Conservation (phyloP, 2,113 vertebrate genomes). For the Alaudala cheleensis region DNA sequence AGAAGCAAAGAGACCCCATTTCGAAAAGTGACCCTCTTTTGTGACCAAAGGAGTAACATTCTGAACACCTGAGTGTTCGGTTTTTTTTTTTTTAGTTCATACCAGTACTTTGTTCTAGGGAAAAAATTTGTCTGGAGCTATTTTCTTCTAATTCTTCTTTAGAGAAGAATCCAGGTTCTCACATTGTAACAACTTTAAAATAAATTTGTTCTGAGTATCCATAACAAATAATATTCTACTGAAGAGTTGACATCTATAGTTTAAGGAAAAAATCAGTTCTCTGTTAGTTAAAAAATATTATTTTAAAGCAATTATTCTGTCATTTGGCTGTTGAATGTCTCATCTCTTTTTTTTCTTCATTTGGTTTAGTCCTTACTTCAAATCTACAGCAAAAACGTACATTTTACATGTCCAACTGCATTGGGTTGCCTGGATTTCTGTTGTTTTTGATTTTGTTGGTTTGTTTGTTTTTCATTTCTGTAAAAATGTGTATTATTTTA, state of each 20-base stretch:
- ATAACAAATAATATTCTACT: neutral
- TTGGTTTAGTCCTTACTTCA: neutral
- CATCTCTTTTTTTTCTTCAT: neutral
- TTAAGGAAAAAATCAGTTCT: neutral
- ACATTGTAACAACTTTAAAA: neutral
- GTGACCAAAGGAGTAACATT: neutral
- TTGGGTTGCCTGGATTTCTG: neutral
- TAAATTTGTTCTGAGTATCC: neutral
- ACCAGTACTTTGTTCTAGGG: neutral
- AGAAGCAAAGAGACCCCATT: neutral
- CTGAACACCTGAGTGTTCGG: neutral
- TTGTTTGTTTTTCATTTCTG: neutral
- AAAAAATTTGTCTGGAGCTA: neutral
- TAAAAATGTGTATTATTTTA: neutral
- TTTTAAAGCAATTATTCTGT: neutral
- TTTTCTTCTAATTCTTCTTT: too few relatives aligned
- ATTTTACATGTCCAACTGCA: neutral
- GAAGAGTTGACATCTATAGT: neutral
- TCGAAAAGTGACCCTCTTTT: neutral
- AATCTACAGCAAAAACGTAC: neutral
- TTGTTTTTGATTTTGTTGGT: neutral
- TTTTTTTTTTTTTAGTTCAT: neutral
- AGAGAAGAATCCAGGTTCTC: neutral
- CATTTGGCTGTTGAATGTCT: neutral
- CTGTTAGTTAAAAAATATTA: neutral